A percentile compares a stretch with the other conserved stretches of the same genome.
These are phyloP conservation scores for Heterodera schachtii DNA, from an alignment of 1,140 invertebrate genomes.

Conservation along the genomic window DNA sequence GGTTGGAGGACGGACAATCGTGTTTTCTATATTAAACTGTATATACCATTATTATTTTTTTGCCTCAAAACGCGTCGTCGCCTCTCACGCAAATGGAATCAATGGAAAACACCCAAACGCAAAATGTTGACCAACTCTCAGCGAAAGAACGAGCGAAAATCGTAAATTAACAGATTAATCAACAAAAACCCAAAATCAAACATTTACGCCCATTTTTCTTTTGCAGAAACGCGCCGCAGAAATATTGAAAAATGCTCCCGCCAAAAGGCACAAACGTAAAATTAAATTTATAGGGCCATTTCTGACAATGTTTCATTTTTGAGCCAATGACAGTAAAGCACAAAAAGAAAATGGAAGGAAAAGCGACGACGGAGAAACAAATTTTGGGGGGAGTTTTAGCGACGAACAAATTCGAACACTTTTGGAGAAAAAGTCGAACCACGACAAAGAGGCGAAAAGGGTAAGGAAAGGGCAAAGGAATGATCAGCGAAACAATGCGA, in stretches of 20 bases:
- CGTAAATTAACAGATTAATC: no score
- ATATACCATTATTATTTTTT: background rate
- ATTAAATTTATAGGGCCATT: background rate
- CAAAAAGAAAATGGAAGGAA: background rate
- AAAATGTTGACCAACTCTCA: background rate
- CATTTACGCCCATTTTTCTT: background rate
- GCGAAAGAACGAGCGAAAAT: constrained; percentile 17
- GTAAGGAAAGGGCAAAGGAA: constrained; percentile 1
- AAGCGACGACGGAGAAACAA: background rate
- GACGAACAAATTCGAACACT: constrained; percentile 42
- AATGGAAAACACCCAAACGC: background rate
- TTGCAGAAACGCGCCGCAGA: constrained; percentile 47
- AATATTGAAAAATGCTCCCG: constrained; percentile 36
- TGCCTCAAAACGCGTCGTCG: background rate
- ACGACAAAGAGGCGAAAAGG: constrained; percentile 39
- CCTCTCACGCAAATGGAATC: background rate
- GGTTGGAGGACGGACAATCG: no score
- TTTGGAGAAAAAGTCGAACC: constrained; percentile 45
- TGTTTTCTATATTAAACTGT: background rate
- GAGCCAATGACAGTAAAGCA: background rate
- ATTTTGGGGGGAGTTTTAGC: constrained; percentile 20
- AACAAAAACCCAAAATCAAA: no score
- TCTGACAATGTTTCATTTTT: background rate
- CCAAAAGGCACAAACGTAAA: constrained; percentile 34
- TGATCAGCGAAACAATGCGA: no score